These are phyloP conservation scores for Eurois occulta DNA, from an alignment of 2,888 invertebrate species.

Conservation along the genomic window DNA sequence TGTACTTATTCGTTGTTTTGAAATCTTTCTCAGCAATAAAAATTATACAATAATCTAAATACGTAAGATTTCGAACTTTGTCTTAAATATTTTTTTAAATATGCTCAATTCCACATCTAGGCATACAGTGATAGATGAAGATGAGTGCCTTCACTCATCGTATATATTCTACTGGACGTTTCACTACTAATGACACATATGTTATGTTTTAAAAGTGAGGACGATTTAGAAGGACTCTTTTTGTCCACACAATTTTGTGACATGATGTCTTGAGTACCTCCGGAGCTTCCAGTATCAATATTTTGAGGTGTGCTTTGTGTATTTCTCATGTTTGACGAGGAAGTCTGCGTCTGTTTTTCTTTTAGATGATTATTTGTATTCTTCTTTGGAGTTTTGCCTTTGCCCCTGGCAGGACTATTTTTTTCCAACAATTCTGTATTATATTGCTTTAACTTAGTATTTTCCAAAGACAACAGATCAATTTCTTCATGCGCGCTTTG, in stretches of 20 bases:
- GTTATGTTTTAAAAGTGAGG: background rate
- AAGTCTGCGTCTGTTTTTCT: no score
- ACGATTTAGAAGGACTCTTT: background rate
- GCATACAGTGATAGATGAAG: conserved; percentile 1
- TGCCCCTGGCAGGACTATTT: background rate
- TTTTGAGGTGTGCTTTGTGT: no score
- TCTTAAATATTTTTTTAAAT: background rate
- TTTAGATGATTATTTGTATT: no score
- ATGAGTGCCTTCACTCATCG: background rate
- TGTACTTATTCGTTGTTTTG: background rate
- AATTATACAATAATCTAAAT: background rate
- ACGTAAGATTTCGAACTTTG: background rate
- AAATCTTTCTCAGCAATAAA: background rate
- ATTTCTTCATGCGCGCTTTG: background rate
- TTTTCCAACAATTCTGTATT: background rate
- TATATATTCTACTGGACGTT: background rate
- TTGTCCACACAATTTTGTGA: background rate
- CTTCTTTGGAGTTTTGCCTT: background rate
- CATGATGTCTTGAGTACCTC: background rate
- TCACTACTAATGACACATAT: background rate
- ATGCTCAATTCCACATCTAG: background rate
- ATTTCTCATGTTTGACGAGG: no score
- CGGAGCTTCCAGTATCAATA: no score
- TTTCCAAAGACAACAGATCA: background rate
- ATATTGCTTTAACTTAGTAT: background rate